Base-by-base conservation (phyloP, 2,113 vertebrate genomes). In the Etheostoma cragini region DNA sequence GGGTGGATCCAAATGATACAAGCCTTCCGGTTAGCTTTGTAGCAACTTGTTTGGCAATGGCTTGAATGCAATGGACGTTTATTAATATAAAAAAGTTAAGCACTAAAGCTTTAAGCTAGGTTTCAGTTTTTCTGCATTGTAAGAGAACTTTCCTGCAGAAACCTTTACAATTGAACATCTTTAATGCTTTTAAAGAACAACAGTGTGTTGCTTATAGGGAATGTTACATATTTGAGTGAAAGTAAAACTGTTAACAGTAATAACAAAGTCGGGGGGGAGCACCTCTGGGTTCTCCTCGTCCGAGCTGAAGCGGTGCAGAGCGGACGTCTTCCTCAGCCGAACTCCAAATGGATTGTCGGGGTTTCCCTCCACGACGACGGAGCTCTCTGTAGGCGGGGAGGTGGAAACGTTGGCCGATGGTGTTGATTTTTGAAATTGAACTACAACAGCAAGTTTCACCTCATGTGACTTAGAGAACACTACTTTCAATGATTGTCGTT, bases 331-430 rank as follows among this genome's bases (percentile, higher is more conserved):
- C 87, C 95, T 96, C 76, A 98, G 91, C 58, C 84, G 94, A n/a
- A 98, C 87, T 52, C 98, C 97, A 80, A 98, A 98, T 0, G 94
- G 92, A 76, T 80, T 97, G 89, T 96, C 93, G 8, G 71, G 63
- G 63, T 80, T 93, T 22, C 86, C 87, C 47, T 87, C 86, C 49
- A 87, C 91, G 1, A 67, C 38, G 6, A 69, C 66, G 0, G 83
- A 22, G 56, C 38, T 84, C 21, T 91, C 93, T 91, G 75, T 60
- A 19, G 75, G 71, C 3, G 47, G 17, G n/a, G 57, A 8, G 38
- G n/a, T 1, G 64, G 45, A 70, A 49, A 74, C 38, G 22, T 61
- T 63, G 45, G 56, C 67, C 47, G 45, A 22, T 15, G 52, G 42
- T 57, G 61, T 15, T 0, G 65, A 26, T 72, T 67, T 47, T 45